A percentile compares a stretch with the other conserved stretches of the same genome.
phyloP scores from a whole-genome alignment of 2,797 vertebrate species.

The Melopsittacus undulatus region DNA sequence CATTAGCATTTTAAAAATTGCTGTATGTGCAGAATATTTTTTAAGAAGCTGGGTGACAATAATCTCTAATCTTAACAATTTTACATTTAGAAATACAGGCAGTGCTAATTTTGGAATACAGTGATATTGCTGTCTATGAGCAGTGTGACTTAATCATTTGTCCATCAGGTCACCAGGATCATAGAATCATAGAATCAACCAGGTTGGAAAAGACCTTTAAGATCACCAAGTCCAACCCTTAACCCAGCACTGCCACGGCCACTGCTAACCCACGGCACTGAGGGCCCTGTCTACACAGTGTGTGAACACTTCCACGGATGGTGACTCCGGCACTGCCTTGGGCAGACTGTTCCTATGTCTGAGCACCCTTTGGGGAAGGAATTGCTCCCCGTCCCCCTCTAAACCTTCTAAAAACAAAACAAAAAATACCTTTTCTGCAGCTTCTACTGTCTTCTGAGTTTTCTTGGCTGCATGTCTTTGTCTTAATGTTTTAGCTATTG shows the following conservation, averaged over 20 bases:
- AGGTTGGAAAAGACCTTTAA: background rate
- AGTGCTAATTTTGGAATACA: background rate
- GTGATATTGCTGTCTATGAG: background rate
- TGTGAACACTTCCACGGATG: too few species aligned
- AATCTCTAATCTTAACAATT: background rate
- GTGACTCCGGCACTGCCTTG: too few species aligned
- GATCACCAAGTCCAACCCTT: background rate
- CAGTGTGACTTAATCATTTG: background rate
- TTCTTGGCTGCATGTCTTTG: constrained; percentile 86
- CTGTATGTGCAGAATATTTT: background rate
- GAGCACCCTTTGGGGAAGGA: too few species aligned
- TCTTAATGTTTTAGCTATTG: background rate
- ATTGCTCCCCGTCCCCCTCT: background rate
- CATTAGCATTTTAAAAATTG: background rate
- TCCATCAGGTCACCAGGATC: background rate
- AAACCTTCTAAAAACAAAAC: background rate
- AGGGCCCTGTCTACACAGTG: too few species aligned
- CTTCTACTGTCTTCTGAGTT: constrained; percentile 97
- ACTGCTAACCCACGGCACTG: too few species aligned
- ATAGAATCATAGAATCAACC: background rate
- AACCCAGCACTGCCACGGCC: too few species aligned
- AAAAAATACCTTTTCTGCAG: constrained; percentile 89
- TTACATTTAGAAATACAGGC: background rate
- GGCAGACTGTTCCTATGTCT: too few species aligned
- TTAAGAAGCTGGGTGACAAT: background rate